These are phyloP conservation scores for Dolichallabes microphthalmus DNA, from an alignment of 2,113 vertebrate species.

Conservation along the genomic window DNA sequence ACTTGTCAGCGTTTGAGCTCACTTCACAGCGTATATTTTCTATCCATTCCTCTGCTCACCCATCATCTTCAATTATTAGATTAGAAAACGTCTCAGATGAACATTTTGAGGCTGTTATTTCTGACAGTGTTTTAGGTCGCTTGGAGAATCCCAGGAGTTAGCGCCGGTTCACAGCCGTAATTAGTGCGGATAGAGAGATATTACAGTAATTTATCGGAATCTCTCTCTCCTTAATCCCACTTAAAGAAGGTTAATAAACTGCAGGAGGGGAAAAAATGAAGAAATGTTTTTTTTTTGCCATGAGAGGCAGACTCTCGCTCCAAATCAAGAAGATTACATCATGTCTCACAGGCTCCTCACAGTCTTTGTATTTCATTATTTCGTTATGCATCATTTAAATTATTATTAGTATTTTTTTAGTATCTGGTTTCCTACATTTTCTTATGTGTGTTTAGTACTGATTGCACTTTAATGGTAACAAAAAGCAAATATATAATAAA, in stretches of 20 bases:
- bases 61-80: constrained; percentile 24
- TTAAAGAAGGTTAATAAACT: constrained; percentile 36
- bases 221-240: constrained; percentile 18
- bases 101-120: constrained; percentile 32
- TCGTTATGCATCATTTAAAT: too few species aligned
- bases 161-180: constrained; percentile 16
- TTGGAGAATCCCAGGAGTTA: constrained; percentile 29
- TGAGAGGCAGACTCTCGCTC: not conserved
- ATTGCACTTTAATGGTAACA: too few species aligned
- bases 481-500: too few species aligned
- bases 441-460: too few species aligned
- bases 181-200: constrained; percentile 25
- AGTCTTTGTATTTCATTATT: not conserved
- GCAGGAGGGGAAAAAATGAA: not conserved
- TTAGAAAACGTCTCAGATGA: constrained; percentile 27
- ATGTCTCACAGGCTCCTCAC: not conserved
- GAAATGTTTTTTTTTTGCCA: not conserved
- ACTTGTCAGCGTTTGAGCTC: not conserved
- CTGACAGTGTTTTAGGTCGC: not conserved
- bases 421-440: too few species aligned
- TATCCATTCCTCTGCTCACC: not conserved
- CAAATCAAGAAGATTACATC: not conserved
- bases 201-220: constrained; percentile 1
- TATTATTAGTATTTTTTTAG: too few species aligned
- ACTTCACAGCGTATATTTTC: not conserved